Evolutionary conservation across 2,797 vertebrate genomes (phyloP).

Genomic region (Uromys caudimaculatus): DNA sequence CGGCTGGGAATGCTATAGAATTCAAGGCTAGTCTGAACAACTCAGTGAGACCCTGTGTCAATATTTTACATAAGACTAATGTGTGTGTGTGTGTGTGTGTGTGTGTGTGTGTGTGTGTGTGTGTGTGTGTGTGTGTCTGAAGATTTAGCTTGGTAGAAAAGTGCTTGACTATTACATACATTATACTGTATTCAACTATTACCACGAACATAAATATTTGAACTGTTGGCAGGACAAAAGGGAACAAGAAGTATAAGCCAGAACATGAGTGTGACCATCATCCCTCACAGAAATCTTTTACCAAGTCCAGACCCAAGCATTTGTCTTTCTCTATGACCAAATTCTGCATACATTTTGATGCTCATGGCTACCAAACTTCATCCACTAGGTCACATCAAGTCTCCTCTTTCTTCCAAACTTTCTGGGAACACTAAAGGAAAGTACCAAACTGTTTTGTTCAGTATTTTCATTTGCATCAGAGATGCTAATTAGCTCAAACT

Average conservation of each 20-base stretch:
- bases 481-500: not conserved
- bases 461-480: too few relatives aligned
- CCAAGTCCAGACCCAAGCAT: fast-evolving
- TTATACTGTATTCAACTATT: not conserved
- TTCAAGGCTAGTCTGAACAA: not conserved
- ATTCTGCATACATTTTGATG: fast-evolving
- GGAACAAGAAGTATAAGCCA: not conserved
- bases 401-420: fast-evolving
- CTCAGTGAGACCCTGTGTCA: not conserved
- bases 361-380: not conserved
- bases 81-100: too few relatives aligned
- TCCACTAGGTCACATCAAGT: too few relatives aligned
- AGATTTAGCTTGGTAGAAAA: not conserved
- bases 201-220: not conserved
- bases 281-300: not conserved
- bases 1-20: not conserved
- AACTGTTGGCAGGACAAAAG: not conserved
- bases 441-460: not conserved
- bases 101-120: not conserved
- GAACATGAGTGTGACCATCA: fast-evolving
- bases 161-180: too few relatives aligned
- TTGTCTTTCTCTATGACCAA: not conserved
- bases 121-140: not conserved
- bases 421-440: not conserved
- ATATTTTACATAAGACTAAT: not conserved